These are phyloP conservation scores for Colostygia pectinataria DNA, from an alignment of 2,888 invertebrate genomes.

Conservation along the genomic window DNA sequence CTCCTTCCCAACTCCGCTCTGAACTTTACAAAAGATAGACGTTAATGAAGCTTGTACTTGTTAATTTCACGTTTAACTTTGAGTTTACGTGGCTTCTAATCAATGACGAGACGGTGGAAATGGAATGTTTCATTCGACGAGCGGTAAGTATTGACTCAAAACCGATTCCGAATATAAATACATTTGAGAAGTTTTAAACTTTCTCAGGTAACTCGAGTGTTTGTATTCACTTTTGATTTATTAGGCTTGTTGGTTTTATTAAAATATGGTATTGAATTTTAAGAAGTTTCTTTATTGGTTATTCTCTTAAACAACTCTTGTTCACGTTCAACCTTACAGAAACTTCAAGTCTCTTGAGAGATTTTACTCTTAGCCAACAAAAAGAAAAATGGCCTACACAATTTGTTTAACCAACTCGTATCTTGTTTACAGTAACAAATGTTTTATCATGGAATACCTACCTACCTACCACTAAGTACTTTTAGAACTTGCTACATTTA, in stretches of 20 bases:
- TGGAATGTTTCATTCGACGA: slow-evolving; percentile 39
- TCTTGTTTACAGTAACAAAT: slow-evolving; percentile 5
- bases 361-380: slow-evolving; percentile 9
- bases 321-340: not conserved
- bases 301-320: slow-evolving; percentile 7
- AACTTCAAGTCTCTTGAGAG: slow-evolving; percentile 17
- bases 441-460: slow-evolving; percentile 31
- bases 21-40: slow-evolving; percentile 59
- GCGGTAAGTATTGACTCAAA: slow-evolving; percentile 23
- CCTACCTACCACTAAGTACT: too few relatives aligned
- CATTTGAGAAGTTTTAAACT: slow-evolving; percentile 31
- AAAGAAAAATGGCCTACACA: slow-evolving; percentile 9
- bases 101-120: slow-evolving; percentile 42
- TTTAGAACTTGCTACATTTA: slow-evolving; percentile 43
- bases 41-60: slow-evolving; percentile 63
- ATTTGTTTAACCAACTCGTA: slow-evolving; percentile 1
- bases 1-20: slow-evolving; percentile 42
- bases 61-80: slow-evolving; percentile 61
- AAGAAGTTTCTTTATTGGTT: slow-evolving; percentile 17
- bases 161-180: slow-evolving; percentile 31
- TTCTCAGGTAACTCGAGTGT: slow-evolving; percentile 28
- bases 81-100: slow-evolving; percentile 53
- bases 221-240: slow-evolving; percentile 31
- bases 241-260: slow-evolving; percentile 29
- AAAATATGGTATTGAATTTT: slow-evolving; percentile 17